phyloP scores from a whole-genome alignment of 2,113 vertebrate species.

The Stigmatopora nigra region DNA sequence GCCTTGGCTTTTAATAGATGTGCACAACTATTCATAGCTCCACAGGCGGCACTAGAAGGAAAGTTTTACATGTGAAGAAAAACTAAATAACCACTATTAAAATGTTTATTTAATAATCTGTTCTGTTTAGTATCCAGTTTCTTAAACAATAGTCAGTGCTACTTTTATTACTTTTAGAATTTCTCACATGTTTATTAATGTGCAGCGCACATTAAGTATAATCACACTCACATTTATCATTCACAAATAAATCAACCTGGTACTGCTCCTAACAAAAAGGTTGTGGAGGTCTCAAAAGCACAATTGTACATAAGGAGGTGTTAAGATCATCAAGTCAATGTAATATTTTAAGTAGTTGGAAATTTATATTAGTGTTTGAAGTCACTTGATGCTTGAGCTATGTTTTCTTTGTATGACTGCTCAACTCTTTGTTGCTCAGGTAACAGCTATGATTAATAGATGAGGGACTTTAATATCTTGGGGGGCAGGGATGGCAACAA shows the following conservation, averaged over 20 bases:
- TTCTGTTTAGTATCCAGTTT: conserved; percentile 21
- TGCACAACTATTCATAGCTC: conserved; percentile 38
- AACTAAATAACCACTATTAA: conserved; percentile 33
- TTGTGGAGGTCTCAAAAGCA: conserved; percentile 17
- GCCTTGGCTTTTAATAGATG: conserved; percentile 35
- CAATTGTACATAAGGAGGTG: conserved; percentile 48
- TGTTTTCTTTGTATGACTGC: conserved; percentile 12
- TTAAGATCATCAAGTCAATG: conserved; percentile 53
- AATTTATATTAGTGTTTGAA: conserved; percentile 25
- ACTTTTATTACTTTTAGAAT: not conserved
- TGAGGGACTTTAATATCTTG: conserved; percentile 42
- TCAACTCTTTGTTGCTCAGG: conserved; percentile 30
- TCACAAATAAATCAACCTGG: conserved; percentile 18
- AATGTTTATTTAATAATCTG: conserved; percentile 25
- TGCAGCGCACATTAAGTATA: conserved; percentile 21
- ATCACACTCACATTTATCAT: conserved; percentile 8
- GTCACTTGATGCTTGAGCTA: conserved; percentile 42
- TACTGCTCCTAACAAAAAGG: conserved; percentile 7
- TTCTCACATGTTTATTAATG: conserved; percentile 29
- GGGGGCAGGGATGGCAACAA: conserved; percentile 26
- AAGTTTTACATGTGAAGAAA: conserved; percentile 23
- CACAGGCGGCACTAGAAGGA: conserved; percentile 28
- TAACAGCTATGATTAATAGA: conserved; percentile 54
- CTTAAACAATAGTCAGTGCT: not conserved
- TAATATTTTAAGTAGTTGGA: conserved; percentile 38